Evolutionary conservation across 2,797 vertebrate species (phyloP).

Genomic region (Allobates femoralis): DNA sequence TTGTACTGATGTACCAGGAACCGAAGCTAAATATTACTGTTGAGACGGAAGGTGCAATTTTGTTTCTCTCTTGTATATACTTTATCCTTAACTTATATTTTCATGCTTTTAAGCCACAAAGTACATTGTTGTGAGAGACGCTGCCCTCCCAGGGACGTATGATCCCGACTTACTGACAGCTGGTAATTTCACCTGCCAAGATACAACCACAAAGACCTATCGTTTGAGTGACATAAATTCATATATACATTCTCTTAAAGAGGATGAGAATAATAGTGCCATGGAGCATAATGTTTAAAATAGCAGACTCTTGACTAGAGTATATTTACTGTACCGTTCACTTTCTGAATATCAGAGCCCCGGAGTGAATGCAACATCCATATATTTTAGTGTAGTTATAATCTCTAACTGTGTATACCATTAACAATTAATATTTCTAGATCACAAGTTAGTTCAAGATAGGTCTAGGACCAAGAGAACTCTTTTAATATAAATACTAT

Average conservation of each 20-base stretch:
- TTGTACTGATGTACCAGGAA: neutral
- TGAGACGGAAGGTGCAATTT: neutral
- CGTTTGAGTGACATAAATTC: conserved; percentile 22
- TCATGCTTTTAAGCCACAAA: conserved; percentile 3
- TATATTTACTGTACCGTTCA: neutral
- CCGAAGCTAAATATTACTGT: neutral
- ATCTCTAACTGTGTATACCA: neutral
- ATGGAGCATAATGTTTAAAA: conserved; percentile 11
- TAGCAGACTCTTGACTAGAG: conserved; percentile 6
- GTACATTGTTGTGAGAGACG: conserved; percentile 6
- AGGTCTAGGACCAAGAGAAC: neutral
- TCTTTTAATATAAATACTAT: neutral
- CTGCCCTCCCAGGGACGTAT: neutral
- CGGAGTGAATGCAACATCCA: neutral
- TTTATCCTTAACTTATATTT: conserved; percentile 5
- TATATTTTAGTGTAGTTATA: neutral
- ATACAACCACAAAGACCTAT: conserved; percentile 17
- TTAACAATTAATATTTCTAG: neutral
- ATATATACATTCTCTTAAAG: conserved; percentile 32
- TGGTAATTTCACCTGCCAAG: conserved; percentile 49
- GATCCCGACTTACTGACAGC: conserved; percentile 35
- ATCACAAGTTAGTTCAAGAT: neutral
- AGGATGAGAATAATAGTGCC: conserved; percentile 8
- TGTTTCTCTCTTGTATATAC: neutral
- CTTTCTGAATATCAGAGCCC: neutral